Conservation (phyloP, 1,140 invertebrate genomes). For the Drosophila miranda region DNA sequence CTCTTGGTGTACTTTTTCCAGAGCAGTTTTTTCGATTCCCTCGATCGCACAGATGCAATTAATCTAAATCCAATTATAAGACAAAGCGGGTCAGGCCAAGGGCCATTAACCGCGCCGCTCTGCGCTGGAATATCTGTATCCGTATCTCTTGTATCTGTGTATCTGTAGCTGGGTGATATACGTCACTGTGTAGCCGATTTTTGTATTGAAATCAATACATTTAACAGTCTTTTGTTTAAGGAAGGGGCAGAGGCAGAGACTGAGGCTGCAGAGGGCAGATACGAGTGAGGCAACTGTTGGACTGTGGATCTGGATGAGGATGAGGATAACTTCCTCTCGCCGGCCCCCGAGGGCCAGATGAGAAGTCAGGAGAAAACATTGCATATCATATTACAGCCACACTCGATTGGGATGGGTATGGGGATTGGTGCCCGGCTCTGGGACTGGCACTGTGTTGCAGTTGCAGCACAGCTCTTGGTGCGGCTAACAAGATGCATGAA, state of each 20-base stretch:
- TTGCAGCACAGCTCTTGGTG: constrained; percentile 7
- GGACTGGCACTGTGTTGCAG: constrained; percentile 7
- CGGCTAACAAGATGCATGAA: constrained; percentile 81
- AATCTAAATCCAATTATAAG: constrained; percentile 82
- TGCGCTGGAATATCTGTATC: neutral
- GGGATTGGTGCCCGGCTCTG: neutral
- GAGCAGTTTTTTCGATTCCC: constrained; percentile 44
- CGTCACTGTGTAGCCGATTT: constrained; percentile 48
- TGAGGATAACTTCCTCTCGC: constrained; percentile 24
- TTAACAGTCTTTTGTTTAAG: constrained; percentile 58
- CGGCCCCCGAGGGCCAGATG: constrained; percentile 38
- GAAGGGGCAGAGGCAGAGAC: neutral
- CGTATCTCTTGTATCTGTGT: constrained; percentile 15
- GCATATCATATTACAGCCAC: constrained; percentile 59
- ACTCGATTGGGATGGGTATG: constrained; percentile 12
- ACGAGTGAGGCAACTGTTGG: constrained; percentile 6
- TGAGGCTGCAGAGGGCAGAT: too few species aligned
- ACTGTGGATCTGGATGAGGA: constrained; percentile 6
- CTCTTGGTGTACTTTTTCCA: constrained; percentile 72
- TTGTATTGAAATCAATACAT: constrained; percentile 75
- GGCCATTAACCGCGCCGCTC: constrained; percentile 52
- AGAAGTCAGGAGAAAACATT: constrained; percentile 5
- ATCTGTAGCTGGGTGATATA: constrained; percentile 36
- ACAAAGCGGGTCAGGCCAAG: constrained; percentile 59
- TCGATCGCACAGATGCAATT: constrained; percentile 65